These are phyloP conservation scores for Lepidocyrtinus sp. DNA, from an alignment of 2,888 invertebrate species.

Conservation along the genomic window DNA sequence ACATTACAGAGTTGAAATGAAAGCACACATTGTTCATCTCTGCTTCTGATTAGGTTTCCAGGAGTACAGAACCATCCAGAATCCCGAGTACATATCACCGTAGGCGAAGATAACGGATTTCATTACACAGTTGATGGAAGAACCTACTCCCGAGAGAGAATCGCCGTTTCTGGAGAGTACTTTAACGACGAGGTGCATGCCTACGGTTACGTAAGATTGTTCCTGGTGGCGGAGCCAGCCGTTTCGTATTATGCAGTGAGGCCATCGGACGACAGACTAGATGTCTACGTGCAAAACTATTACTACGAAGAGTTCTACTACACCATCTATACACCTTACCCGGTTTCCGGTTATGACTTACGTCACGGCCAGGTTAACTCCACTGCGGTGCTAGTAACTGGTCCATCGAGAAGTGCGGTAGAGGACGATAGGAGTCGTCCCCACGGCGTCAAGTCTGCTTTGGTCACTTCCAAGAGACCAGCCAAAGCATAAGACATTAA, in stretches of 20 bases:
- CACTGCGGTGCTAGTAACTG: slow-evolving; percentile 59
- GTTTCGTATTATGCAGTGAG: slow-evolving; percentile 59
- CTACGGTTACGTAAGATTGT: slow-evolving; percentile 56
- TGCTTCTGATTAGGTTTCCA: too few species aligned
- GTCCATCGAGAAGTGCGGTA: slow-evolving; percentile 58
- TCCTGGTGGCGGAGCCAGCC: slow-evolving; percentile 53
- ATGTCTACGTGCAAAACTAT: slow-evolving; percentile 60
- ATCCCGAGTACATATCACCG: slow-evolving; percentile 61
- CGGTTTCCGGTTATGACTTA: slow-evolving; percentile 58
- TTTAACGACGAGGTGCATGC: slow-evolving; percentile 57
- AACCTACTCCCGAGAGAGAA: slow-evolving; percentile 57
- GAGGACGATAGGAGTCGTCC: slow-evolving; percentile 15
- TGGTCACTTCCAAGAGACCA: background rate
- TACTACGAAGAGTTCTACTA: slow-evolving; percentile 60
- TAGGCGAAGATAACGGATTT: slow-evolving; percentile 64
- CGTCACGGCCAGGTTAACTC: slow-evolving; percentile 59
- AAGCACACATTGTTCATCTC: background rate
- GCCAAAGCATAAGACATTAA: too few species aligned
- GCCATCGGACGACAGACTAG: slow-evolving; percentile 44
- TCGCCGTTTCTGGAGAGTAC: slow-evolving; percentile 65
- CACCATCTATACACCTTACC: slow-evolving; percentile 53
- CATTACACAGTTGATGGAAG: slow-evolving; percentile 58
- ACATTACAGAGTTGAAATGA: background rate
- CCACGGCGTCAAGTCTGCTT: background rate
- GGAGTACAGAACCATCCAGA: slow-evolving; percentile 36